Percentiles rank a stretch among this genome's conserved stretches.
phyloP scores from a whole-genome alignment of 2,888 invertebrate species.

The Stenodema calcarata region DNA sequence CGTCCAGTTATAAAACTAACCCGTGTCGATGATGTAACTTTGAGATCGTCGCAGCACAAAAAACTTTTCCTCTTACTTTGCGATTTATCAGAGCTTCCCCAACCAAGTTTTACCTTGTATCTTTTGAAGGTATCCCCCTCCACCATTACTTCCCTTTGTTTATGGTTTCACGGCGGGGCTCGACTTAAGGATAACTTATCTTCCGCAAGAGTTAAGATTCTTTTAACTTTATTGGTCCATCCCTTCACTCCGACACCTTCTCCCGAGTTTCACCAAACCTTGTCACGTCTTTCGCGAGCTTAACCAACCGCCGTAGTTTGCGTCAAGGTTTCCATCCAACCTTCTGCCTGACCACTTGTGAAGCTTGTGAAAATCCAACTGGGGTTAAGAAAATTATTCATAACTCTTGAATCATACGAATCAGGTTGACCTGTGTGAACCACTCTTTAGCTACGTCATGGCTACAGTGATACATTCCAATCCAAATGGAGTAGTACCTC shows the following conservation, averaged over 20 bases:
- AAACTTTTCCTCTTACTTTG: background rate
- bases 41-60: background rate
- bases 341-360: slow-evolving; percentile 21
- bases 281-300: slow-evolving; percentile 17
- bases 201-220: slow-evolving; percentile 26
- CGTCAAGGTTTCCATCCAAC: background rate
- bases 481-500: too few relatives aligned
- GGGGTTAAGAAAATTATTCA: background rate
- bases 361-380: background rate
- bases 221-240: slow-evolving; percentile 27
- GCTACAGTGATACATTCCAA: too few relatives aligned
- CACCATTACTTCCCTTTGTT: slow-evolving; percentile 16
- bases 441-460: too few relatives aligned
- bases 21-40: background rate
- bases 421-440: too few relatives aligned
- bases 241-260: background rate
- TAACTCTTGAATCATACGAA: too few relatives aligned
- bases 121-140: background rate
- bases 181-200: slow-evolving; percentile 38
- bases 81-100: background rate
- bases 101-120: background rate
- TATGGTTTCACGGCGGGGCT: background rate
- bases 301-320: background rate
- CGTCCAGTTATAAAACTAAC: background rate
- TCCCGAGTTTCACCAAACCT: background rate